A percentile compares a stretch with the other conserved stretches of the same genome.
Conservation (phyloP, 2,888 invertebrate genomes). For the Syrphus vitripennis region DNA sequence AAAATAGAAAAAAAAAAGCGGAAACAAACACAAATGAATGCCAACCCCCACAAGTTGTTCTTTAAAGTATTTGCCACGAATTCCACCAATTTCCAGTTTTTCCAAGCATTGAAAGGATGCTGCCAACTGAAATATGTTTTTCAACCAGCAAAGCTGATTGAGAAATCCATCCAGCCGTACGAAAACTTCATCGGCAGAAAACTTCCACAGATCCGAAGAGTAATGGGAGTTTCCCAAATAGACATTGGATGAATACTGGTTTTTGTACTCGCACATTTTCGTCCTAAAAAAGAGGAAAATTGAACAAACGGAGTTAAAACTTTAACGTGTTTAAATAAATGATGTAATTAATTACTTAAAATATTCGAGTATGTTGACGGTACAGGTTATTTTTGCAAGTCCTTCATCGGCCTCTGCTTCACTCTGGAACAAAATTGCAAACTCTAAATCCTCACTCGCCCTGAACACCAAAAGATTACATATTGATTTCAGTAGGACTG, state of each 20-base stretch:
- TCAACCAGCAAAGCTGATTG: constrained; percentile 85
- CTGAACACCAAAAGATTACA: constrained; percentile 91
- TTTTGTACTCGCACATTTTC: constrained; percentile 77
- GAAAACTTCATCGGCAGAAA: constrained; percentile 88
- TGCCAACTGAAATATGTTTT: constrained; percentile 88
- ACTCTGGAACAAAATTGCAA: constrained; percentile 91
- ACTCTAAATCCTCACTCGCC: constrained; percentile 89
- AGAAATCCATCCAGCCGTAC: constrained; percentile 85
- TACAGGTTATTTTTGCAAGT: constrained; percentile 84
- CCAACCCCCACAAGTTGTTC: constrained; percentile 76
- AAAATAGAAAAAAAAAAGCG: not conserved
- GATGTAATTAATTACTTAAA: constrained; percentile 82
- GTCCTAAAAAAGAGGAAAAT: constrained; percentile 71
- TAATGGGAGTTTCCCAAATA: not conserved
- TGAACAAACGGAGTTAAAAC: not conserved
- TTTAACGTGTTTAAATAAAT: constrained; percentile 9
- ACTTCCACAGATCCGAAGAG: constrained; percentile 84
- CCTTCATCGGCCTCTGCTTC: constrained; percentile 91
- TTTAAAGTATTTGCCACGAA: constrained; percentile 78
- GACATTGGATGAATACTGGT: constrained; percentile 76
- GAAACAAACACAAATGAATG: not conserved
- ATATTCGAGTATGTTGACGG: constrained; percentile 82
- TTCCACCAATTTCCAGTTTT: constrained; percentile 89
- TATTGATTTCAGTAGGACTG: constrained; percentile 89
- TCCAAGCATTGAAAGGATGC: constrained; percentile 93